Conservation (phyloP, 2,113 vertebrate genomes). For the Triplophysa rosa region DNA sequence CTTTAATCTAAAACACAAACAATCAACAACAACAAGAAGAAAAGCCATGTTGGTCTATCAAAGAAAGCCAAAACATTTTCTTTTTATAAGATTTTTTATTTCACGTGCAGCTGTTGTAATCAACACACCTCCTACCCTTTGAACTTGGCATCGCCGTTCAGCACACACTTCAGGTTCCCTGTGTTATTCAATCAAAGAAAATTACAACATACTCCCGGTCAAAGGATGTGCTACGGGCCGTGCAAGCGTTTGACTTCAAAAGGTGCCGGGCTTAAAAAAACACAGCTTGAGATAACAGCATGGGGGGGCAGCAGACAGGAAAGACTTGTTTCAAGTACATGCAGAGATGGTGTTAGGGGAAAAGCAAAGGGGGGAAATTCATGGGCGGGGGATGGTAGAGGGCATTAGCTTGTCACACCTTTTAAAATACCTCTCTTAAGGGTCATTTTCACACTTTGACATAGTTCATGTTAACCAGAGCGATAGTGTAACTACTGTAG, state of each 20-base stretch:
- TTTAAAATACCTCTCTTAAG: constrained; percentile 2
- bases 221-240: constrained; percentile 47
- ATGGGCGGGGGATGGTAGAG: neutral
- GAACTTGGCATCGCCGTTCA: constrained; percentile 43
- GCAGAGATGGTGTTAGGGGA: neutral
- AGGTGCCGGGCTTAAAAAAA: constrained; percentile 11
- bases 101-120: constrained; percentile 27
- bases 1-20: neutral
- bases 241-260: constrained; percentile 49
- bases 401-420: neutral
- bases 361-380: neutral
- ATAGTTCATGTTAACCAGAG: constrained; percentile 1
- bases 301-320: constrained; percentile 25
- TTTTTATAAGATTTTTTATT: constrained; percentile 1
- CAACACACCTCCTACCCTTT: constrained; percentile 35
- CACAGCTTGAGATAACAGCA: constrained; percentile 42
- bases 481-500: neutral
- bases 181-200: constrained; percentile 46
- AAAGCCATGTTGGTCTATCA: neutral
- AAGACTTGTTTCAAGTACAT: constrained; percentile 19
- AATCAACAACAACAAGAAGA: constrained; percentile 5
- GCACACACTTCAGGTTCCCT: constrained; percentile 46
- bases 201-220: constrained; percentile 31
- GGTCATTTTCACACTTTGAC: constrained; percentile 6
- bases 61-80: neutral